Percentiles rank a stretch among this genome's conserved stretches.
These are phyloP conservation scores for Aplodontia rufa DNA, from an alignment of 2,113 vertebrate genomes.

Conservation along the genomic window DNA sequence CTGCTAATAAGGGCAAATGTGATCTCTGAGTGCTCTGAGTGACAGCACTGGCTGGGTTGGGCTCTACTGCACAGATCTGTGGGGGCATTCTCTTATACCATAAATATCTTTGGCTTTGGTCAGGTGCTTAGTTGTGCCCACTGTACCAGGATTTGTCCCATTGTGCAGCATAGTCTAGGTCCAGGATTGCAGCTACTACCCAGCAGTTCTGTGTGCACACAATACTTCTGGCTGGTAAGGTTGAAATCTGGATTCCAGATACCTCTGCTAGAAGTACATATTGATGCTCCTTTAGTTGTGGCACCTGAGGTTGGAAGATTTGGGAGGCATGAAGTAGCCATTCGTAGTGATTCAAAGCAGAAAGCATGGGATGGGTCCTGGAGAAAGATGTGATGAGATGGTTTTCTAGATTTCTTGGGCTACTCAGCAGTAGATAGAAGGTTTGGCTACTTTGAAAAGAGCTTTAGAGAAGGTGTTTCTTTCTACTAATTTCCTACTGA, in stretches of 20 bases:
- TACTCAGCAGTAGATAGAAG: not conserved
- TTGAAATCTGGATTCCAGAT: not conserved
- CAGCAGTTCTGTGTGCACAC: not conserved
- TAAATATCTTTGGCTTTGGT: not conserved
- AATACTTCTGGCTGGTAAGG: not conserved
- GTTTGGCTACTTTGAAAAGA: not conserved
- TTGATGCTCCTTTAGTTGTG: not conserved
- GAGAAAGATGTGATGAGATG: not conserved
- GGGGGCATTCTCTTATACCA: not conserved
- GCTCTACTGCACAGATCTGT: not conserved
- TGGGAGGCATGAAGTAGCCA: not conserved
- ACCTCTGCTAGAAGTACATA: not conserved
- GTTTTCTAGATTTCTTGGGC: not conserved
- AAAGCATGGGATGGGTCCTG: not conserved
- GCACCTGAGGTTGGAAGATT: not conserved
- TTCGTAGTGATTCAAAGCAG: not conserved
- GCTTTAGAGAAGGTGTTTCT: not conserved
- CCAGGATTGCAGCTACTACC: not conserved
- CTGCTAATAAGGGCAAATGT: not conserved
- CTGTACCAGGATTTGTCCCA: not conserved
- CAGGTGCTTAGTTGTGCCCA: not conserved
- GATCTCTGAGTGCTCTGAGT: not conserved
- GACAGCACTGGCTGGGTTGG: not conserved
- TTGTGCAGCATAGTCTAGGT: not conserved
- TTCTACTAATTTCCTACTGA: not conserved